These are phyloP conservation scores for Heliornis fulica DNA, from an alignment of 2,113 vertebrate genomes.

Conservation along the genomic window DNA sequence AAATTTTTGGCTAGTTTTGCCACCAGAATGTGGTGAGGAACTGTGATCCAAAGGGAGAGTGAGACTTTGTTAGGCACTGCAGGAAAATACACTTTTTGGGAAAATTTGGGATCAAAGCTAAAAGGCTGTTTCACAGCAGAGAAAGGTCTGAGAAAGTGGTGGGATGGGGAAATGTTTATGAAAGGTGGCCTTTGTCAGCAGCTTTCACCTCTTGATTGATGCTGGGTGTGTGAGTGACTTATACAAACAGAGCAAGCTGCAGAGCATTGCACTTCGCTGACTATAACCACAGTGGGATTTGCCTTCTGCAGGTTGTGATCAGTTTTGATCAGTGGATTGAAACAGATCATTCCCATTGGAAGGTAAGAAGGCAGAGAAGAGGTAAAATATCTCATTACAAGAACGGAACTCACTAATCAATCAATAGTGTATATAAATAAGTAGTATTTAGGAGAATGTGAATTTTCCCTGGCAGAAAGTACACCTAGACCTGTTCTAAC, in stretches of 20 bases:
- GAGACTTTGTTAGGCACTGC: not conserved
- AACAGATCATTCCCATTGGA: not conserved
- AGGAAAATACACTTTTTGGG: not conserved
- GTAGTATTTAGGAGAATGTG: not conserved
- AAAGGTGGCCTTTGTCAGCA: slow-evolving; percentile 17
- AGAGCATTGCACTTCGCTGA: not conserved
- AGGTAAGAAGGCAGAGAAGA: not conserved
- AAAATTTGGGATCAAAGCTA: not conserved
- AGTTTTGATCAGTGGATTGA: not conserved
- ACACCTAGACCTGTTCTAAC: not conserved
- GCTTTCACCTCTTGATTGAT: slow-evolving; percentile 22
- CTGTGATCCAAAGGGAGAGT: not conserved
- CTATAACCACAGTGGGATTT: not conserved
- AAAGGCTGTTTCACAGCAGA: not conserved
- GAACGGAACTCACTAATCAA: not conserved
- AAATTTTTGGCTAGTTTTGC: not conserved
- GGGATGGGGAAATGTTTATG: not conserved
- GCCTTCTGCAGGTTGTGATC: not conserved
- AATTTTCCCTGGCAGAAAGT: not conserved
- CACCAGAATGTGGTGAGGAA: not conserved
- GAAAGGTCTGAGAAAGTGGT: not conserved
- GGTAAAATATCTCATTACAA: not conserved
- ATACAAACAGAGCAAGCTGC: not conserved
- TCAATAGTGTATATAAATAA: not conserved
- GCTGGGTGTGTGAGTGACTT: not conserved